These are phyloP conservation scores for Cyclina sinensis DNA, from an alignment of 1,140 invertebrate genomes.

Conservation along the genomic window DNA sequence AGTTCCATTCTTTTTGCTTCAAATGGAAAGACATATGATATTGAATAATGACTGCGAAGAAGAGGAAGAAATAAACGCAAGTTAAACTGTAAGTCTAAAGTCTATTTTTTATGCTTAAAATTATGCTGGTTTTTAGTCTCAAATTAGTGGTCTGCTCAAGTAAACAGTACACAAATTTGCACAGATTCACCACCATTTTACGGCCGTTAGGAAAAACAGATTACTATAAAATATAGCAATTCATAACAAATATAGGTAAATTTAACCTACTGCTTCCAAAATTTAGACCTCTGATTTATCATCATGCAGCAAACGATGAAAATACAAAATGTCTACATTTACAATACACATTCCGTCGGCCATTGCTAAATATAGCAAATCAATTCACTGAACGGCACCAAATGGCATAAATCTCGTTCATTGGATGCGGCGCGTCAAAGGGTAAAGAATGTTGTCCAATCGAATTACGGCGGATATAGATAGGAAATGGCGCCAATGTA, in stretches of 20 bases:
- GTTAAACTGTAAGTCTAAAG: no score
- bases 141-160: slow-evolving; percentile 57
- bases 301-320: slow-evolving; percentile 55
- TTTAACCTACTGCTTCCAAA: slow-evolving; percentile 43
- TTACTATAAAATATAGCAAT: not conserved
- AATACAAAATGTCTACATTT: slow-evolving; percentile 66
- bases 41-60: no score
- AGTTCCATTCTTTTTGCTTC: no score
- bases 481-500: slow-evolving; percentile 67
- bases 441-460: slow-evolving; percentile 26
- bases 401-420: slow-evolving; percentile 51
- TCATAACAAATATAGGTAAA: slow-evolving; percentile 1
- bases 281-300: not conserved
- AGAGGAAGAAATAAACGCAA: no score
- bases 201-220: not conserved
- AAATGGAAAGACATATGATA: no score
- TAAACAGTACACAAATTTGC: slow-evolving; percentile 50
- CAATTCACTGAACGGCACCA: slow-evolving; percentile 64
- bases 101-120: slow-evolving; percentile 10
- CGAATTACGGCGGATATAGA: not conserved
- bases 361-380: slow-evolving; percentile 72
- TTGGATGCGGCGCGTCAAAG: slow-evolving; percentile 52
- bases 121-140: slow-evolving; percentile 32
- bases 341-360: slow-evolving; percentile 70
- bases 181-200: not conserved